phyloP scores from a whole-genome alignment of 2,888 invertebrate species.

The Danaus chrysippus region DNA sequence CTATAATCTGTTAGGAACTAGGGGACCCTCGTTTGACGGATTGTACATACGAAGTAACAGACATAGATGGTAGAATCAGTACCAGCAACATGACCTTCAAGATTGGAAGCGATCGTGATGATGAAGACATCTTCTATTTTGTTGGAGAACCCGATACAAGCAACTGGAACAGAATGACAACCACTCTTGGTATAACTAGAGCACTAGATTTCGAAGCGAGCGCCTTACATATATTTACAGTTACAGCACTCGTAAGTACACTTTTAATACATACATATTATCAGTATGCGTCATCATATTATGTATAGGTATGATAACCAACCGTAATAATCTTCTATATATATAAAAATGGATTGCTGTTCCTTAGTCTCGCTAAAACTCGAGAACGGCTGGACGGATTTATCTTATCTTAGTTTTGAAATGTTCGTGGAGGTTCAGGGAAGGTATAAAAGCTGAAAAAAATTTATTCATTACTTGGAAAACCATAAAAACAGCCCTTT shows the following conservation, averaged over 20 bases:
- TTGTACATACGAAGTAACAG: conserved; percentile 61
- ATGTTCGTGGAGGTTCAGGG: too few species aligned
- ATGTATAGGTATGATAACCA: too few species aligned
- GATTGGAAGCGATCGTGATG: conserved; percentile 59
- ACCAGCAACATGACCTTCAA: conserved; percentile 61
- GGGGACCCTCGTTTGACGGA: conserved; percentile 52
- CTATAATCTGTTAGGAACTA: conserved; percentile 54
- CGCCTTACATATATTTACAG: conserved; percentile 75
- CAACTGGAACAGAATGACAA: conserved; percentile 54
- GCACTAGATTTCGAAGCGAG: conserved; percentile 67
- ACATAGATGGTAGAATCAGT: conserved; percentile 66
- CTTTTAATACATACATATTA: too few species aligned
- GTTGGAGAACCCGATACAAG: conserved; percentile 40
- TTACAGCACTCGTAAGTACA: conserved; percentile 70
- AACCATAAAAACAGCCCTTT: too few species aligned
- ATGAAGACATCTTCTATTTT: conserved; percentile 59
- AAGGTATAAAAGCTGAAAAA: too few species aligned
- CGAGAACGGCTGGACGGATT: too few species aligned
- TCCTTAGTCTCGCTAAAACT: too few species aligned
- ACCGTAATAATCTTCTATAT: too few species aligned
- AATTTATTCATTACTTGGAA: too few species aligned
- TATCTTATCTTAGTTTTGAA: too few species aligned
- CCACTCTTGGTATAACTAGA: conserved; percentile 50
- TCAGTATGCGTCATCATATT: too few species aligned
- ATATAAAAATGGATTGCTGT: too few species aligned